These are phyloP conservation scores for Sebastes fasciatus DNA, from an alignment of 2,113 vertebrate genomes.

Conservation along the genomic window DNA sequence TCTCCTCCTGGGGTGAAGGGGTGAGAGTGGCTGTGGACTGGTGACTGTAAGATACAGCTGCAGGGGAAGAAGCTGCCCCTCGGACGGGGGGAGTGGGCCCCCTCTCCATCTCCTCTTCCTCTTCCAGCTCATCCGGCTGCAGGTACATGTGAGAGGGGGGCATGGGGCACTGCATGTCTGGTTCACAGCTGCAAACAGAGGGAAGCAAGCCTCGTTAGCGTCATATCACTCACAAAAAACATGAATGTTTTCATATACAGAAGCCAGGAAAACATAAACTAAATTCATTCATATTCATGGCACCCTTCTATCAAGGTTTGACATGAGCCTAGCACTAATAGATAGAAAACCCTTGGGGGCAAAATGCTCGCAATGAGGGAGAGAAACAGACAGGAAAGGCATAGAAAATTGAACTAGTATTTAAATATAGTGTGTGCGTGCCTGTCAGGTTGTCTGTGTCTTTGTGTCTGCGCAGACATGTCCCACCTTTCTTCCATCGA, in stretches of 20 bases:
- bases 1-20: slow-evolving; percentile 97
- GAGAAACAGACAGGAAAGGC: slow-evolving; percentile 24
- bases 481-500: slow-evolving; percentile 92
- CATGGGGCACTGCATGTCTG: slow-evolving; percentile 92
- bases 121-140: slow-evolving; percentile 95
- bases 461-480: slow-evolving; percentile 43
- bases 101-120: slow-evolving; percentile 90
- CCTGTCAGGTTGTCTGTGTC: slow-evolving; percentile 44
- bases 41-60: slow-evolving; percentile 97
- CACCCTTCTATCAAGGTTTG: slow-evolving; percentile 65
- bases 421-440: slow-evolving; percentile 35
- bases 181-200: slow-evolving; percentile 89
- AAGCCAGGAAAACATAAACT: slow-evolving; percentile 57
- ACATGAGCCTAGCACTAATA: slow-evolving; percentile 53
- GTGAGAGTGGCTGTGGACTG: slow-evolving; percentile 98
- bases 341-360: slow-evolving; percentile 51
- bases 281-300: slow-evolving; percentile 66
- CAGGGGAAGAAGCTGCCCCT: slow-evolving; percentile 96
- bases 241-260: slow-evolving; percentile 33
- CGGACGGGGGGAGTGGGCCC: slow-evolving; percentile 95
- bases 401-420: slow-evolving; percentile 12
- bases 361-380: slow-evolving; percentile 33
- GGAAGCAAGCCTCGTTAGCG: slow-evolving; percentile 68
- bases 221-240: slow-evolving; percentile 55
- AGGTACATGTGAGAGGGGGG: slow-evolving; percentile 97